Percentiles rank a stretch among this genome's conserved stretches.
phyloP scores from a whole-genome alignment of 2,888 invertebrate species.

The Alsophila aescularia region DNA sequence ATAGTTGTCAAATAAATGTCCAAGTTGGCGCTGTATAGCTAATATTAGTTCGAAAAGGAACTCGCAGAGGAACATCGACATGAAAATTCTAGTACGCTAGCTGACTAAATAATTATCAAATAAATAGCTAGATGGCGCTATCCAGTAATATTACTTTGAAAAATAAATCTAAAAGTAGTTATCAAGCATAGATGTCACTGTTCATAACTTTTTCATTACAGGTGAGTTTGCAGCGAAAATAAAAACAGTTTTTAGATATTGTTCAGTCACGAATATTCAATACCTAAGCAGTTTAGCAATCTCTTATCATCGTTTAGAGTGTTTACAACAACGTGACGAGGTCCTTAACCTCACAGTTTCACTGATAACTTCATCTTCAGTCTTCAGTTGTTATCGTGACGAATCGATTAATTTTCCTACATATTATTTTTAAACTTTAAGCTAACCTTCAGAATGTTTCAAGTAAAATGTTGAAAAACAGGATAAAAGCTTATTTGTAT shows the following conservation, averaged over 20 bases:
- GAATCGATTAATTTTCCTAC: slow-evolving; percentile 5
- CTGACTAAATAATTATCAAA: background rate
- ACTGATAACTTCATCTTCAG: background rate
- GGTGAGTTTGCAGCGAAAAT: too few species aligned
- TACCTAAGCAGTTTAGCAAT: too few species aligned
- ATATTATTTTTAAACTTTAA: background rate
- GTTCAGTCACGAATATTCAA: background rate
- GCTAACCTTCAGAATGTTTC: background rate
- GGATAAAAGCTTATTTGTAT: too few species aligned
- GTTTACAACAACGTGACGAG: background rate
- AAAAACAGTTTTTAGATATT: background rate
- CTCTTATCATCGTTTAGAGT: background rate
- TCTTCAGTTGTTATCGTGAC: slow-evolving; percentile 8
- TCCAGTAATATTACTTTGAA: too few species aligned
- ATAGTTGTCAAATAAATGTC: background rate
- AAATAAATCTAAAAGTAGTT: too few species aligned
- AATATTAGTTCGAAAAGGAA: background rate
- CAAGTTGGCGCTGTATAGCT: background rate
- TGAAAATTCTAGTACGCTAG: background rate
- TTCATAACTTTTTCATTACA: too few species aligned
- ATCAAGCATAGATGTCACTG: too few species aligned
- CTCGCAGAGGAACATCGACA: slow-evolving; percentile 4
- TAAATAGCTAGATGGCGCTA: background rate
- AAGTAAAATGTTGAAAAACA: too few species aligned
- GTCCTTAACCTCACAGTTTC: slow-evolving; percentile 4